These are phyloP conservation scores for Oophaga pumilio DNA, from an alignment of 2,113 vertebrate genomes.

Conservation along the genomic window DNA sequence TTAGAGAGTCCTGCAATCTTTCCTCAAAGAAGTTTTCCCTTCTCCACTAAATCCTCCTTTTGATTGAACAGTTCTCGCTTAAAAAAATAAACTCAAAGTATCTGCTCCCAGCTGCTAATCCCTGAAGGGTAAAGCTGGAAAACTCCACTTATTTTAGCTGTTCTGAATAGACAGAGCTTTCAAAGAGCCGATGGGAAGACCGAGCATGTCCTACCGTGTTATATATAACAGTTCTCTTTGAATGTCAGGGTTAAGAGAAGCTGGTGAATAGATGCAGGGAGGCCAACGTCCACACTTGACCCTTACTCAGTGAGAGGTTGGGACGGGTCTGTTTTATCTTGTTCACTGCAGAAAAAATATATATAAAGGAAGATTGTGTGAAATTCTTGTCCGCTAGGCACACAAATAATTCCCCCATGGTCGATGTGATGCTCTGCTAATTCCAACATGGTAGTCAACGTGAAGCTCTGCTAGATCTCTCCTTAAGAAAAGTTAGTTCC, in stretches of 20 bases:
- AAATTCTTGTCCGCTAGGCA: background rate
- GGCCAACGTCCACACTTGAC: conserved; percentile 67
- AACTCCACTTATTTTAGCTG: conserved; percentile 64
- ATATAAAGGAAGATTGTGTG: conserved; percentile 3
- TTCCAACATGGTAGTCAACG: background rate
- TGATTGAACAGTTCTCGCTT: conserved; percentile 24
- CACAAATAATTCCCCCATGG: background rate
- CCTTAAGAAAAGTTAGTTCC: too few relatives aligned
- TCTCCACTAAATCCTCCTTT: conserved; percentile 45
- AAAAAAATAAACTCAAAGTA: conserved; percentile 49
- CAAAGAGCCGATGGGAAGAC: conserved; percentile 70
- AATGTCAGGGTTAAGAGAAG: conserved; percentile 67
- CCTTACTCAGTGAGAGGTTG: conserved; percentile 63
- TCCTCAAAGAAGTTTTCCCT: conserved; percentile 4
- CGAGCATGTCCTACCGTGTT: conserved; percentile 68
- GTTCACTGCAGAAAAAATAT: conserved; percentile 7
- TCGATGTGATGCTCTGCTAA: background rate
- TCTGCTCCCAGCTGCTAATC: conserved; percentile 58
- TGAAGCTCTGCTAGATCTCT: background rate
- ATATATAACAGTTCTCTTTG: conserved; percentile 70
- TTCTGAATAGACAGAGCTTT: conserved; percentile 63
- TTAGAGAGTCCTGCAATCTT: conserved; percentile 17
- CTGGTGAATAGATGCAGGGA: conserved; percentile 74
- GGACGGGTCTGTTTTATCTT: conserved; percentile 59
- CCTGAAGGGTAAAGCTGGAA: conserved; percentile 61